phyloP scores from a whole-genome alignment of 2,888 invertebrate genomes.

The Marronus borbonicus region DNA sequence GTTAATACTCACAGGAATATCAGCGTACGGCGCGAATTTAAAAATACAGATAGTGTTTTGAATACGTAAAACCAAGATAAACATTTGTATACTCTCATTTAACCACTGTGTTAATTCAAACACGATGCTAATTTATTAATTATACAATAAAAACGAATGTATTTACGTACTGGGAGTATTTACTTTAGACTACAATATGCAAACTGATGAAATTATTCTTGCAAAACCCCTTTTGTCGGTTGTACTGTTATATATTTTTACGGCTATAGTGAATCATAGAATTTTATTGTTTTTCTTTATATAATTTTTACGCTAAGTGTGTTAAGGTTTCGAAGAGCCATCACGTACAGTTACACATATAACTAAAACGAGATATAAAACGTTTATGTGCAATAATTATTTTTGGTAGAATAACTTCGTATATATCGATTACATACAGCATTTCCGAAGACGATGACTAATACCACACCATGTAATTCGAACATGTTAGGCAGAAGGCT shows the following conservation, averaged over 20 bases:
- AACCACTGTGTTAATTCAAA: neutral
- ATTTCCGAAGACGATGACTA: slow-evolving; percentile 12
- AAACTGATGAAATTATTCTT: slow-evolving; percentile 16
- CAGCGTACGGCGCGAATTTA: neutral
- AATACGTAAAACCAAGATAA: neutral
- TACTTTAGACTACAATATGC: neutral
- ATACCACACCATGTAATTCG: neutral
- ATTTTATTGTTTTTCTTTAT: neutral
- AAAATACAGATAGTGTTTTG: neutral
- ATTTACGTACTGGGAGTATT: slow-evolving; percentile 15
- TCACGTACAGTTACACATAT: too few species aligned
- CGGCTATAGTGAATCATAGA: slow-evolving; percentile 5
- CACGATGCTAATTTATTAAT: too few species aligned
- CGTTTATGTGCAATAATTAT: neutral
- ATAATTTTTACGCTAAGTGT: neutral
- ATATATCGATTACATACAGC: slow-evolving; percentile 8
- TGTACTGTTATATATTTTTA: neutral
- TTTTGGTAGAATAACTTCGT: slow-evolving; percentile 5
- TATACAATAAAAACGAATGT: neutral
- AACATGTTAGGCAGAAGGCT: slow-evolving; percentile 5
- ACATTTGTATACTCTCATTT: neutral
- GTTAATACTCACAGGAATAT: too few species aligned
- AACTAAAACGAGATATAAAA: too few species aligned
- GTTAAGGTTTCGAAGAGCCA: too few species aligned
- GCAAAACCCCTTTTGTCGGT: slow-evolving; percentile 15